Evolutionary conservation across 2,797 vertebrate genomes (phyloP).

Genomic region (Cossypha niveicapilla): DNA sequence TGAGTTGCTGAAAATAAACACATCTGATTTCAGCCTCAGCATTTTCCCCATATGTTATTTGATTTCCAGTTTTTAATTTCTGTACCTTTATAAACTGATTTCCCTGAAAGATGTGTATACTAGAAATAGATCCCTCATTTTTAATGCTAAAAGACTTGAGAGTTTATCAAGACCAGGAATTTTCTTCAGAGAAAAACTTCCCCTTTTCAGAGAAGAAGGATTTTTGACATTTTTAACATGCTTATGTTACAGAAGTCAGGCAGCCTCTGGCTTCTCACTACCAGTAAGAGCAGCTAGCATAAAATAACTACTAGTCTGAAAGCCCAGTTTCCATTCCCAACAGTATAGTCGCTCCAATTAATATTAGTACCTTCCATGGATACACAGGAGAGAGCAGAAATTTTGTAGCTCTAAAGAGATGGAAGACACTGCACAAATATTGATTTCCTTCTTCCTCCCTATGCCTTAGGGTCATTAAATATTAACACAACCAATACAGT

Average conservation of each 20-base stretch:
- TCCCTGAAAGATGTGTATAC: neutral
- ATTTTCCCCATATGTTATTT: neutral
- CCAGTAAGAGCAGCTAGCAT: neutral
- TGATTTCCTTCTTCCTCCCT: neutral
- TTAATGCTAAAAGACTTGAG: neutral
- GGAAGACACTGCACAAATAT: constrained; percentile 12
- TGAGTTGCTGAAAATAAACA: neutral
- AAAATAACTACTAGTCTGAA: neutral
- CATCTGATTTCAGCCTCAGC: neutral
- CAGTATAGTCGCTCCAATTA: neutral
- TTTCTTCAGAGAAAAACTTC: neutral
- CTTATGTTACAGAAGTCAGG: neutral
- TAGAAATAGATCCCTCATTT: neutral
- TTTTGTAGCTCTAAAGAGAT: neutral
- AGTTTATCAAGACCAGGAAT: neutral
- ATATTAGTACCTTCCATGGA: neutral
- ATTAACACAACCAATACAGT: constrained; percentile 28
- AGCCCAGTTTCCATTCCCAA: neutral
- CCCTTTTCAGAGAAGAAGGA: neutral
- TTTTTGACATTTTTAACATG: neutral
- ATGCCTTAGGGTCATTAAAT: constrained; percentile 19
- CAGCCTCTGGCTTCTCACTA: neutral
- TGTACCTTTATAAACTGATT: neutral
- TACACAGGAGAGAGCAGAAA: neutral
- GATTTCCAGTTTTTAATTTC: neutral